Evolutionary conservation across 2,797 vertebrate species (phyloP), one percentile per base, ranked within the genome.

Genomic region (Otolemur crassicaudatus): DNA sequence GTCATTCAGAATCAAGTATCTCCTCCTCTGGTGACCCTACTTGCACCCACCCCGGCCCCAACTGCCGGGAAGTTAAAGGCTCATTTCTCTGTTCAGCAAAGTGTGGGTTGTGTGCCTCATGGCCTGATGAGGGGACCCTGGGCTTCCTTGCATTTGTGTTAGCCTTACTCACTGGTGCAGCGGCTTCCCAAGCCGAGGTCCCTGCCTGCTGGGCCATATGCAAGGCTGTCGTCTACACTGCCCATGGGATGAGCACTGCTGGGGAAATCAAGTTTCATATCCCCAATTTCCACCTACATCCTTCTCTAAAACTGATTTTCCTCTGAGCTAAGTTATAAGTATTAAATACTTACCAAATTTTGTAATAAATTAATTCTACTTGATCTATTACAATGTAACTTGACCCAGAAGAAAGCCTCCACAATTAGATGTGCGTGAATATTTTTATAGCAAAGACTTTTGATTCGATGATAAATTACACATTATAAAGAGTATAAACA

Each of bases 301-400:
- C 2, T 60, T 91, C 73, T 73, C 43, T 63, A 79, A 93, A 90
- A 60, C 0, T 29, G 13, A 80, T 80, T 95, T 95, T 94, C 37
- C 43, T 82, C 17, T 82, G 58, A 80, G 83, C 29, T 82, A 65
- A 83, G 12, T 94, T 91, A 60, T 40, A 77, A 11, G 49, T 53
- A 53, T 56, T 60, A 85, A 63, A 82, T 70, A 73, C 16, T 84
- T n/a, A 76, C 43, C 17, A 60, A 67, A 70, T 67, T 61, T 69
- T 49, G 16, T 60, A 34, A 93, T 34, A 86, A 27, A 70, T 89
- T 69, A 86, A 70, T 88, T 85, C 20, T 83, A 20, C 25, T 67
- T 91, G 7, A 79, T 58, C 16, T 65, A 80, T 16, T 72, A 19
- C 16, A 87, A 6, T 22, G 43, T 67, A 65, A 69, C 23, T 83